Evolutionary conservation across 2,113 vertebrate genomes (phyloP).

Genomic region (Alaudala cheleensis): DNA sequence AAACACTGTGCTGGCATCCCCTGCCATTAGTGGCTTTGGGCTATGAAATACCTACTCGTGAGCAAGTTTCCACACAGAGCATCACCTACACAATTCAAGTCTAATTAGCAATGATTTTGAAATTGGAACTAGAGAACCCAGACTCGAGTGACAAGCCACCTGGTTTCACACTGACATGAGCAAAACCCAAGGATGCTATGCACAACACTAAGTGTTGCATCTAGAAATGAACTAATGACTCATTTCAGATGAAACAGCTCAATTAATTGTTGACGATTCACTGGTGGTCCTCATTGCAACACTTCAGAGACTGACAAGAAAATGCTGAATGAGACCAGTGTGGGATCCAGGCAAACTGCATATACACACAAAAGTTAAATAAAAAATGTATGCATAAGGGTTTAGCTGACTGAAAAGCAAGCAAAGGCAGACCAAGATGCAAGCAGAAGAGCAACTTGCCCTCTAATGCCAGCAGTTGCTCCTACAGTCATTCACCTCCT

Average conservation of each 20-base stretch:
- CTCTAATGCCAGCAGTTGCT: conserved; percentile 62
- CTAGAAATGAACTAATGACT: conserved; percentile 27
- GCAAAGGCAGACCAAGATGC: conserved; percentile 70
- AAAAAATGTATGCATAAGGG: conserved; percentile 38
- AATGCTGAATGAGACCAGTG: conserved; percentile 58
- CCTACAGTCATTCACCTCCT: conserved; percentile 67
- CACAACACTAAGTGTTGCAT: not conserved
- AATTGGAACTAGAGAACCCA: not conserved
- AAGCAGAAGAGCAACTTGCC: conserved; percentile 68
- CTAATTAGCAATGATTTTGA: conserved; percentile 9
- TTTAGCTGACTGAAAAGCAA: conserved; percentile 73
- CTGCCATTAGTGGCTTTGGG: conserved; percentile 28
- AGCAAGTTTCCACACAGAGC: not conserved
- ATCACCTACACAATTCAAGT: not conserved
- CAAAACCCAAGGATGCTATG: conserved; percentile 33
- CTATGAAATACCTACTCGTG: not conserved
- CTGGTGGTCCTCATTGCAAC: conserved; percentile 6
- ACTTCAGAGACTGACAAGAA: conserved; percentile 25
- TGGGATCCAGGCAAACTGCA: conserved; percentile 75
- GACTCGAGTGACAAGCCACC: not conserved
- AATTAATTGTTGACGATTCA: conserved; percentile 11
- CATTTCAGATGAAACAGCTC: conserved; percentile 45
- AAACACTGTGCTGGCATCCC: not conserved
- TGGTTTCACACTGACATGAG: not conserved
- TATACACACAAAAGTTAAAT: conserved; percentile 55